Conservation (phyloP, 2,113 vertebrate species). For the Astatoreochromis straeleni region DNA sequence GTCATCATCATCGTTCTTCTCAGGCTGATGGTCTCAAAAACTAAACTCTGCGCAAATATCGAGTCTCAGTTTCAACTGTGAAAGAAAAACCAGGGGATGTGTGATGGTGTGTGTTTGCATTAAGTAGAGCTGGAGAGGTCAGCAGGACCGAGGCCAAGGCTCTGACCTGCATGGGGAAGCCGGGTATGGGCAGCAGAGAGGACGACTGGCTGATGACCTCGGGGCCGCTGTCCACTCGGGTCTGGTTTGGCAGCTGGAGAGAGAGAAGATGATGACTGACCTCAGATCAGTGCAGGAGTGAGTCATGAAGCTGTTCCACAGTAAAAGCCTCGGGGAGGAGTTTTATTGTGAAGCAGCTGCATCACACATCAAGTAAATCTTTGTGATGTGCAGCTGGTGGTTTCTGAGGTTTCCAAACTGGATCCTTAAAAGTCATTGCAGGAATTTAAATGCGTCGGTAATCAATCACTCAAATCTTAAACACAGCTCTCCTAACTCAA, state of each 20-base stretch:
- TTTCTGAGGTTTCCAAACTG: background rate
- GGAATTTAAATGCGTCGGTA: background rate
- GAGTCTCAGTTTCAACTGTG: background rate
- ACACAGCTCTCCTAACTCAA: background rate
- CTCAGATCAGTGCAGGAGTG: background rate
- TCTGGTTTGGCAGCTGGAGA: constrained; percentile 76
- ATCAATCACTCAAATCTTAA: background rate
- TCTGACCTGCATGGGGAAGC: constrained; percentile 90
- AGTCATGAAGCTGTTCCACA: background rate
- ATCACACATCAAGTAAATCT: background rate
- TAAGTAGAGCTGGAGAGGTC: background rate
- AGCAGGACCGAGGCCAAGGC: background rate
- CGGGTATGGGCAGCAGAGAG: constrained; percentile 85
- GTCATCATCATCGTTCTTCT: rapidly evolving
- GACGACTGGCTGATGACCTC: constrained; percentile 83
- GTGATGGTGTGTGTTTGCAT: background rate
- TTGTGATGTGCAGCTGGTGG: background rate
- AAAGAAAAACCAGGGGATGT: background rate
- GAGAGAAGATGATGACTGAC: background rate
- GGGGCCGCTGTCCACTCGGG: constrained; percentile 84
- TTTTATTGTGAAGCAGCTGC: background rate
- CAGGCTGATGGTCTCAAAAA: background rate
- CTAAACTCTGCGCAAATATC: background rate
- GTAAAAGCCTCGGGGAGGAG: background rate
- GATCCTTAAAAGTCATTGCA: background rate